Conservation (phyloP, 1,140 invertebrate species). For the Zelostemma sp. region DNA sequence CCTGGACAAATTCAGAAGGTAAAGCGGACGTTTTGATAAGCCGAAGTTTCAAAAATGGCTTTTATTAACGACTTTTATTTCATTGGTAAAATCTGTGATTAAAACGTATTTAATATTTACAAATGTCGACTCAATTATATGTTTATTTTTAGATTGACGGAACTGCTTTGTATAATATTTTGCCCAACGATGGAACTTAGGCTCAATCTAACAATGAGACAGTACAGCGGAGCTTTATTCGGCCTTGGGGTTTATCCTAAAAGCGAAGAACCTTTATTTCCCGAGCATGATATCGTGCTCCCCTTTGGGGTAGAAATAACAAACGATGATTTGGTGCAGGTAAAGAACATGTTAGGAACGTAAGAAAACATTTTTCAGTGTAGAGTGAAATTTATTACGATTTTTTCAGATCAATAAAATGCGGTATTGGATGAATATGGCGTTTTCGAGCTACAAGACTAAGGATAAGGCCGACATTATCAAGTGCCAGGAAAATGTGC, state of each 20-base stretch:
- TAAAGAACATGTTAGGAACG: too few species aligned
- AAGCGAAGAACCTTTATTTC: conserved; percentile 73
- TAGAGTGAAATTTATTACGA: background rate
- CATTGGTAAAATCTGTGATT: too few species aligned
- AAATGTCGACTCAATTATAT: too few species aligned
- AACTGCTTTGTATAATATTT: conserved; percentile 84
- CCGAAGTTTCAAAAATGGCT: conserved; percentile 27
- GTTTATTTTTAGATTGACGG: too few species aligned
- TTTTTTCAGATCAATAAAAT: conserved; percentile 60
- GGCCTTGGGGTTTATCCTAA: conserved; percentile 79
- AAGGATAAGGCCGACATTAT: conserved; percentile 29
- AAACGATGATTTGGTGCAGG: conserved; percentile 76
- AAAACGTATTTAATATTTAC: too few species aligned
- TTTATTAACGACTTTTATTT: conserved; percentile 11
- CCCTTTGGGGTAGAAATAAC: conserved; percentile 79
- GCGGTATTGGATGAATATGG: conserved; percentile 62
- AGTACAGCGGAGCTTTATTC: conserved; percentile 83
- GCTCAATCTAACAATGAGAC: conserved; percentile 71
- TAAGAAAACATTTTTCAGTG: too few species aligned
- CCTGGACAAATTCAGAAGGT: conserved; percentile 80
- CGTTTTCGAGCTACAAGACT: conserved; percentile 38
- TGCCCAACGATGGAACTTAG: conserved; percentile 83
- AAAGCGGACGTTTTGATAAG: too few species aligned
- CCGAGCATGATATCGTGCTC: conserved; percentile 88
- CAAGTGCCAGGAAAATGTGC: conserved; percentile 52